phyloP scores from a whole-genome alignment of 2,888 invertebrate species.

The Drosophila fungiperda region DNA sequence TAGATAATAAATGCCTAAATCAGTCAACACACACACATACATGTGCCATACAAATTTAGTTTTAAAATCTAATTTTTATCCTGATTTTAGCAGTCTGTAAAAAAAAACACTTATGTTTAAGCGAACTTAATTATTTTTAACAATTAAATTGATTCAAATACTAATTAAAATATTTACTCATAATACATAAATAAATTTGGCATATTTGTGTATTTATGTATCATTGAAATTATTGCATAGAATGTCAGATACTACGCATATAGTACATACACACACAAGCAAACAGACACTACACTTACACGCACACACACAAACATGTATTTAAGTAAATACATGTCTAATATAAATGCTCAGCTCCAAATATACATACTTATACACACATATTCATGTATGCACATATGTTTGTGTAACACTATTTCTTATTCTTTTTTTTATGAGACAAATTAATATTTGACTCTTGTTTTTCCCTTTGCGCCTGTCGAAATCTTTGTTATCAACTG shows the following conservation, averaged over 20 bases:
- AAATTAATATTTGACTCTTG: not conserved
- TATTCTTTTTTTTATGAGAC: not conserved
- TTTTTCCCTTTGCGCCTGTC: not conserved
- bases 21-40: not conserved
- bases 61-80: not conserved
- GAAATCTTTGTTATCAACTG: slow-evolving; percentile 18
- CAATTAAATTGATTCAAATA: not conserved
- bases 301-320: not conserved
- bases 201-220: slow-evolving; percentile 13
- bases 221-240: slow-evolving; percentile 11
- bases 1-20: slow-evolving; percentile 1
- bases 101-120: not conserved
- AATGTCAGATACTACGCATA: slow-evolving; percentile 9
- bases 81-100: not conserved
- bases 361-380: not conserved
- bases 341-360: slow-evolving; percentile 5
- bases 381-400: not conserved
- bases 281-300: not conserved
- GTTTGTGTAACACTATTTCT: slow-evolving; percentile 2
- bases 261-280: not conserved
- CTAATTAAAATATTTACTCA: not conserved
- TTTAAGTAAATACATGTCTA: slow-evolving; percentile 10
- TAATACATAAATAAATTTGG: slow-evolving; percentile 1
- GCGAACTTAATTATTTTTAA: not conserved
- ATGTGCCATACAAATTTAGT: not conserved